phyloP scores from a whole-genome alignment of 1,140 invertebrate genomes.

The Neodiprion pinetum region DNA sequence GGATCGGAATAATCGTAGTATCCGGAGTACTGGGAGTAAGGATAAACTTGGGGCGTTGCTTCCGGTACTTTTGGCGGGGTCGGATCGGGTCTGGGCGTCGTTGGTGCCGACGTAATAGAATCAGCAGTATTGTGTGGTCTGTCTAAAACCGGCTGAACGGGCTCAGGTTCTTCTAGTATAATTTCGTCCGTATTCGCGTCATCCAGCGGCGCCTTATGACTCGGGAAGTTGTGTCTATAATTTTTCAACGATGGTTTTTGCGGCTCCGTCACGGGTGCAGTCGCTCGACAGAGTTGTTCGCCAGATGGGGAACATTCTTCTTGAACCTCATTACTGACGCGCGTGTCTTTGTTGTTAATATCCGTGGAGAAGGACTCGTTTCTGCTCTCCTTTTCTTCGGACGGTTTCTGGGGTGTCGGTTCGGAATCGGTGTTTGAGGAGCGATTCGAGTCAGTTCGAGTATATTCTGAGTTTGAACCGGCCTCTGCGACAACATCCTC shows the following conservation, averaged over 20 bases:
- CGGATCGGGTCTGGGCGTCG: constrained; percentile 32
- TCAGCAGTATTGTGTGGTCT: constrained; percentile 38
- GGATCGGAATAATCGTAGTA: constrained; percentile 59
- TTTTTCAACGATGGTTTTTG: constrained; percentile 25
- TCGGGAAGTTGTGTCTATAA: constrained; percentile 33
- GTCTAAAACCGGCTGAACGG: constrained; percentile 36
- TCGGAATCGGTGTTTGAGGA: constrained; percentile 43
- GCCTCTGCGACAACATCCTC: constrained; percentile 57
- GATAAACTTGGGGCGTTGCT: constrained; percentile 50
- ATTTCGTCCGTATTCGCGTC: constrained; percentile 38
- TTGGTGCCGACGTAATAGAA: constrained; percentile 40
- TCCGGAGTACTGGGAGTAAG: constrained; percentile 56
- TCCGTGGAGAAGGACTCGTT: constrained; percentile 37
- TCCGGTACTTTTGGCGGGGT: constrained; percentile 34
- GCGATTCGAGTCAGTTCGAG: constrained; percentile 43
- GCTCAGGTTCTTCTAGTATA: constrained; percentile 41
- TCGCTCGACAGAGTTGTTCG: not conserved
- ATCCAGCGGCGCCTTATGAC: constrained; percentile 36
- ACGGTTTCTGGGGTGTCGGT: constrained; percentile 36
- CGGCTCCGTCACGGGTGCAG: not conserved
- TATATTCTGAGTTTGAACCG: constrained; percentile 51
- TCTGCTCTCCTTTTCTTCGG: constrained; percentile 32
- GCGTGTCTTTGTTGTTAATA: constrained; percentile 11
- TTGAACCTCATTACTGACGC: constrained; percentile 29
- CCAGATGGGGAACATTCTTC: not conserved